Evolutionary conservation across 2,888 invertebrate genomes (phyloP).

Genomic region (Pimpla rufipes): DNA sequence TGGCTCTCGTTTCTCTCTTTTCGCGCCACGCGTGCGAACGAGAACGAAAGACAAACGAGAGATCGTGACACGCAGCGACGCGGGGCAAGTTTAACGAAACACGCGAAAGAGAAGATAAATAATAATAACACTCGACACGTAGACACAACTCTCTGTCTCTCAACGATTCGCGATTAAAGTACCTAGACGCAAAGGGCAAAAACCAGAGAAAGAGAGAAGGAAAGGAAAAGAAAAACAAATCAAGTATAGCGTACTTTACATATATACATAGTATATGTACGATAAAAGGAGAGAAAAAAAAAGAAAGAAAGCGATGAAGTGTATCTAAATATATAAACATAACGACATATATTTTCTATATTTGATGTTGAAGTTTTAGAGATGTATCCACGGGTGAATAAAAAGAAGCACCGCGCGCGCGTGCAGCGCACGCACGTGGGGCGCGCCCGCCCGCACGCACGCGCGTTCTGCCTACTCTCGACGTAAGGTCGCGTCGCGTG

Average conservation of each 20-base stretch:
- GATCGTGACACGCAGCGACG: neutral
- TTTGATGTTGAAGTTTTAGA: slow-evolving; percentile 85
- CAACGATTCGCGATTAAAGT: slow-evolving; percentile 55
- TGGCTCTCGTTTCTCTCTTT: slow-evolving; percentile 67
- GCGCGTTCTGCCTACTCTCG: slow-evolving; percentile 48
- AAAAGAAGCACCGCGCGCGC: slow-evolving; percentile 59
- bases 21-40: neutral
- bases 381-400: slow-evolving; percentile 81
- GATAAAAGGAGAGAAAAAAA: slow-evolving; percentile 72
- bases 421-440: neutral
- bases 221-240: slow-evolving; percentile 74
- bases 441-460: neutral
- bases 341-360: slow-evolving; percentile 85
- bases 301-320: slow-evolving; percentile 75
- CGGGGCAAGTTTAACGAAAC: slow-evolving; percentile 2
- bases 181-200: slow-evolving; percentile 71
- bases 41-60: neutral
- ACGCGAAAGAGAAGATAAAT: slow-evolving; percentile 32
- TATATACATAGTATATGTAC: slow-evolving; percentile 79
- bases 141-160: slow-evolving; percentile 53
- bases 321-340: slow-evolving; percentile 82
- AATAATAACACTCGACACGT: slow-evolving; percentile 34
- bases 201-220: slow-evolving; percentile 3
- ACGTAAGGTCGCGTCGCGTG: slow-evolving; percentile 45
- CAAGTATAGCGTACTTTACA: slow-evolving; percentile 80